A percentile compares a stretch with the other conserved stretches of the same genome.
Conservation (phyloP, 2,113 vertebrate genomes). For the Syrmaticus mikado region DNA sequence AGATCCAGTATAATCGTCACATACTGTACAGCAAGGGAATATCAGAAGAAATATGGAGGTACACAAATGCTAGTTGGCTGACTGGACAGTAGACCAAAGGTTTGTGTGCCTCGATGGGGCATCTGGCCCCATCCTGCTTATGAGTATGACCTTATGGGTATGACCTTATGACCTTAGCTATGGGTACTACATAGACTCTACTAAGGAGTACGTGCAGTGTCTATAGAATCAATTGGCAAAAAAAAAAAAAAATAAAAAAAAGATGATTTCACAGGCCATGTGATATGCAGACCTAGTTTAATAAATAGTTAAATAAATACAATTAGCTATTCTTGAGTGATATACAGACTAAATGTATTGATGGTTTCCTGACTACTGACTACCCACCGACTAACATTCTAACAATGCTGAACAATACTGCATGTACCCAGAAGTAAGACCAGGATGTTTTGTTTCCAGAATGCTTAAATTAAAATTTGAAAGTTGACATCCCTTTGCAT, state of each 20-base stretch:
- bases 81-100: not conserved
- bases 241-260: not conserved
- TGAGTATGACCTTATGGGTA: too few species aligned
- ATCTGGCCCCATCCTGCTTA: too few species aligned
- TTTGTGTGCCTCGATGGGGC: accelerated
- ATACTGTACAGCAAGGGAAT: not conserved
- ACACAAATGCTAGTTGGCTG: not conserved
- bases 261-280: not conserved
- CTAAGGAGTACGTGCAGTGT: not conserved
- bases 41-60: not conserved
- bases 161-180: not conserved
- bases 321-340: not conserved
- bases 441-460: not conserved
- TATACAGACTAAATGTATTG: not conserved
- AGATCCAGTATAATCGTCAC: not conserved
- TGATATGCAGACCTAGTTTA: not conserved
- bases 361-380: not conserved
- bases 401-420: not conserved
- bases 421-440: not conserved
- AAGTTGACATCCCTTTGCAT: not conserved
- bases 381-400: not conserved
- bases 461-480: not conserved
- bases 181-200: not conserved
- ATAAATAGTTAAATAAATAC: not conserved
- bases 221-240: not conserved